A percentile compares a stretch with the other conserved stretches of the same genome.
These are phyloP conservation scores for Tetropium fuscum DNA, from an alignment of 2,888 invertebrate genomes.

Conservation along the genomic window DNA sequence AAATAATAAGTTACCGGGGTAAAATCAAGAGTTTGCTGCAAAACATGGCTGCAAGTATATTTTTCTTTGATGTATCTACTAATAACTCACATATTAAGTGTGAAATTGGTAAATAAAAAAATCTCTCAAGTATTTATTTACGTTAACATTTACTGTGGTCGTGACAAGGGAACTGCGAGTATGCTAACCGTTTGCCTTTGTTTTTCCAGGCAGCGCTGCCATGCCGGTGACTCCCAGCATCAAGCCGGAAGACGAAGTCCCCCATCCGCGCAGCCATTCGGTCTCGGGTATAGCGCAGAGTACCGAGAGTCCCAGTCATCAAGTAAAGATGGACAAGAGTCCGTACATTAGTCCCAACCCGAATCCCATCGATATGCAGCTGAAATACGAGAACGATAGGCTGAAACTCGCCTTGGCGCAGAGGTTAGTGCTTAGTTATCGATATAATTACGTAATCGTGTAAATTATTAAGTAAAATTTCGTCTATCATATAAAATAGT, in stretches of 20 bases:
- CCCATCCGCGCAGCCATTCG: conserved; percentile 74
- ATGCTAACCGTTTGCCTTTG: background rate
- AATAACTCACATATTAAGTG: conserved; percentile 18
- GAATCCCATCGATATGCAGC: conserved; percentile 81
- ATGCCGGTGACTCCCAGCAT: conserved; percentile 56
- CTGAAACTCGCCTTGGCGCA: conserved; percentile 95
- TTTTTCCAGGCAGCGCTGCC: conserved; percentile 17
- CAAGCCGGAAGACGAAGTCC: conserved; percentile 63
- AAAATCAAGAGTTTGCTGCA: too few species aligned
- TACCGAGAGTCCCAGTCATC: conserved; percentile 76
- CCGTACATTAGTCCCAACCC: conserved; percentile 39
- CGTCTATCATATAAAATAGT: too few species aligned
- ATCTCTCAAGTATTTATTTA: background rate
- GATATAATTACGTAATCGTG: too few species aligned
- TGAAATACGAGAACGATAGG: conserved; percentile 97
- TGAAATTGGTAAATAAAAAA: conserved; percentile 7
- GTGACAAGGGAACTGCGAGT: background rate
- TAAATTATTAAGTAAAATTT: too few species aligned
- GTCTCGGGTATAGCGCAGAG: conserved; percentile 70
- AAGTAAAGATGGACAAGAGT: conserved; percentile 63
- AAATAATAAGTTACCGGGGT: background rate
- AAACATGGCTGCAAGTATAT: conserved; percentile 10
- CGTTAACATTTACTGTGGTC: background rate
- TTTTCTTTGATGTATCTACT: conserved; percentile 16
- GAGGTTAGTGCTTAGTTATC: conserved; percentile 73